These are phyloP conservation scores for Pristionchus mayeri DNA, from an alignment of 2,888 invertebrate genomes.

Conservation along the genomic window DNA sequence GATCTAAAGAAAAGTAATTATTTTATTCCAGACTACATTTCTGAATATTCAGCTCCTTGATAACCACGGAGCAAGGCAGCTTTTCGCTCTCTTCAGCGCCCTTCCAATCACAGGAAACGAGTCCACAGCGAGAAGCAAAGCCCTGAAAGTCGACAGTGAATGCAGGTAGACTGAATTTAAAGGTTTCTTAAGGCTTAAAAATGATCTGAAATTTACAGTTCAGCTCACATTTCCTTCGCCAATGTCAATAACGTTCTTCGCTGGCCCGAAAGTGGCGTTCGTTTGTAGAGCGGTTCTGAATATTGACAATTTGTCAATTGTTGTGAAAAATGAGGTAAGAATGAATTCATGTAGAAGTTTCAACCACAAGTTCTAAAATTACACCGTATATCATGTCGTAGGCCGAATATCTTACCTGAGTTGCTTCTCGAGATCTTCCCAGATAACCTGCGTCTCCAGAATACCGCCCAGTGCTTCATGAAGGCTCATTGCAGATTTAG, in stretches of 20 bases:
- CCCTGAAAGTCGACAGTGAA: not conserved
- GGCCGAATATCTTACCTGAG: not conserved
- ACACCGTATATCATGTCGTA: not conserved
- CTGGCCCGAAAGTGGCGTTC: not conserved
- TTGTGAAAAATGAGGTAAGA: too few relatives aligned
- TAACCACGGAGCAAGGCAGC: not conserved
- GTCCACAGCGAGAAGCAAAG: not conserved
- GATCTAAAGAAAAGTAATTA: too few relatives aligned
- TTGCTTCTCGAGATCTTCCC: constrained; percentile 1
- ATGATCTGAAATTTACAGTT: not conserved
- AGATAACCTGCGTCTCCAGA: not conserved
- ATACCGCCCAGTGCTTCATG: not conserved
- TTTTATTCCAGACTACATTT: too few relatives aligned
- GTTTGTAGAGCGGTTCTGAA: not conserved
- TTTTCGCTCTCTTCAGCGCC: not conserved
- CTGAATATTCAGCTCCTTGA: too few relatives aligned
- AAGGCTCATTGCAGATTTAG: not conserved
- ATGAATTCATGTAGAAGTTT: not conserved
- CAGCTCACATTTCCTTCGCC: constrained; percentile 17
- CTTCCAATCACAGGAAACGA: not conserved
- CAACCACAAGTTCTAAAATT: not conserved
- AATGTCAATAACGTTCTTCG: not conserved
- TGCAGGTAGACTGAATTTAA: not conserved
- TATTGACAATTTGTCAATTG: not conserved
- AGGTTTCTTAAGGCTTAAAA: not conserved